Conservation (phyloP, 53 echinoderm and acorn worm genomes). For the Arbacia lixula region DNA sequence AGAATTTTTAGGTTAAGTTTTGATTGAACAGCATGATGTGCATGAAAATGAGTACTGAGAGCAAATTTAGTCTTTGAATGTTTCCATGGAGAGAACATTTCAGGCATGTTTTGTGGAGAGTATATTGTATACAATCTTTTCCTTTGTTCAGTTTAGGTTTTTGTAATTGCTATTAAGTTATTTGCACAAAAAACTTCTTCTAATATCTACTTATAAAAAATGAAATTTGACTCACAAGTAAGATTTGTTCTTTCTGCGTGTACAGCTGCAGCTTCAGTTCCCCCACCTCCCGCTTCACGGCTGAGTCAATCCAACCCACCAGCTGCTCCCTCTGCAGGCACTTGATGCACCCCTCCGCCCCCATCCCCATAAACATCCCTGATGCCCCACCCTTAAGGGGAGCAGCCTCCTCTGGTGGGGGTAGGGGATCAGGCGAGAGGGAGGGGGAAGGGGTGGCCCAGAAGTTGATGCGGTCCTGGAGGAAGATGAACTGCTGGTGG, state of each 20-base stretch:
- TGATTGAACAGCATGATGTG: no score
- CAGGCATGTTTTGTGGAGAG: no score
- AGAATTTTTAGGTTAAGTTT: no score
- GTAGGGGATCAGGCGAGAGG: conserved; percentile 19
- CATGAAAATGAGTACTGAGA: no score
- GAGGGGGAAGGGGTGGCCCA: conserved; percentile 21
- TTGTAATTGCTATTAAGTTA: no score
- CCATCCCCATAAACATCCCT: conserved; percentile 22
- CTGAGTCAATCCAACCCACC: conserved; percentile 57
- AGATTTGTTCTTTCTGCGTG: conserved; percentile 72
- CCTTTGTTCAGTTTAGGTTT: no score
- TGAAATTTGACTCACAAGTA: conserved; percentile 76
- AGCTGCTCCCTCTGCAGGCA: conserved; percentile 75
- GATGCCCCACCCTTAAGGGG: conserved; percentile 25
- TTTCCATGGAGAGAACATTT: no score
- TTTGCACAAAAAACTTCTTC: no score
- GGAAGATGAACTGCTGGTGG: conserved; percentile 42
- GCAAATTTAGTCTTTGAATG: no score
- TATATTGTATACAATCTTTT: no score
- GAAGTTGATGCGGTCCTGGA: conserved; percentile 30
- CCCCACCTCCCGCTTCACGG: conserved; percentile 63
- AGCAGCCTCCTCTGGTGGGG: not conserved
- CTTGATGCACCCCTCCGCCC: conserved; percentile 66
- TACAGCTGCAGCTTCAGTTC: conserved; percentile 64
- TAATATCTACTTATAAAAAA: no score